Evolutionary conservation across 2,113 vertebrate genomes (phyloP), one percentile per base, ranked within the genome.

Genomic region (Phyllostomus hastatus): DNA sequence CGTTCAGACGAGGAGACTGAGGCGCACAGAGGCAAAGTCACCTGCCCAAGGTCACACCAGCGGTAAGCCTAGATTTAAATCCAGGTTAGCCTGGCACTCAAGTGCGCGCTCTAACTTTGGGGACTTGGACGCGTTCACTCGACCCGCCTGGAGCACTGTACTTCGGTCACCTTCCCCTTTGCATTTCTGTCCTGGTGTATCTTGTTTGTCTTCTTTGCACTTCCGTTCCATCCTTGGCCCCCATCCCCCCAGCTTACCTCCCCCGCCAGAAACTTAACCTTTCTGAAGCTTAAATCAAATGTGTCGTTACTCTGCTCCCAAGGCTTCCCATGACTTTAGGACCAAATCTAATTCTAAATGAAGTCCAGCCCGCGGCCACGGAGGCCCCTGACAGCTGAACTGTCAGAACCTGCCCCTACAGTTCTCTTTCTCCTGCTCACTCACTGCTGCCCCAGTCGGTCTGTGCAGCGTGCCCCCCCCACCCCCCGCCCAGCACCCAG

Each of bases 41-140:
- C 91, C 96, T 88, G 94, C 93, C 95, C 97, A 97, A 97, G 97
- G 97, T 97, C 97, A 97, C 93, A 24, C 93, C 67, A 88, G 61
- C 59, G 85, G 85, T 81, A 96, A 97, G 94, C 96, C 76, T 87
- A 87, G 94, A 85, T 96, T 66, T 54, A 89, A 85, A 52, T 76
- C 85, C 61, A 48, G 92, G 81, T 90, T 91, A 81, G 76, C 84
- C 76, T 54, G 94, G 48, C 86, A 88, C 78, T 35, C 11, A 59
- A 96, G 96, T 59, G 82, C 86, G 48, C 10, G 28, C 76, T 89
- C 31, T 92, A 90, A 94, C 95, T 95, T 93, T 54, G 78, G 80
- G 52, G 72, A 73, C 85, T 75, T 20, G 31, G 75, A 67, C 10
- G 31, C 57, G 95, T 81, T 73, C 88, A 19, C 85, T 76, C 90